Percentiles rank a stretch among this genome's conserved stretches.
These are phyloP conservation scores for Catharus minimus DNA, from an alignment of 2,113 vertebrate species.

Conservation along the genomic window DNA sequence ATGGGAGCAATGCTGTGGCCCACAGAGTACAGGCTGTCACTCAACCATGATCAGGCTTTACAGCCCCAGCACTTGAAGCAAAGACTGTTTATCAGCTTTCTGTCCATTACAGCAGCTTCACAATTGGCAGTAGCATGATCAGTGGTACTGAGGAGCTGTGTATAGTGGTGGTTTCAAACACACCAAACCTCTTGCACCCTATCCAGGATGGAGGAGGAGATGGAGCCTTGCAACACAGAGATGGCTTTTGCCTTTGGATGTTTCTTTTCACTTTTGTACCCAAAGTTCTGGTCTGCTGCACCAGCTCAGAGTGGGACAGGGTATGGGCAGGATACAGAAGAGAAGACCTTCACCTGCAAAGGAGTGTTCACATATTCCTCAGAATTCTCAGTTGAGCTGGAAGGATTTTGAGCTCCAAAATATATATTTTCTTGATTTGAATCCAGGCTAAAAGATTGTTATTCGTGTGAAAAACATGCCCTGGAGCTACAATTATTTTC, in stretches of 20 bases:
- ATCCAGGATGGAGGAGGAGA: not conserved
- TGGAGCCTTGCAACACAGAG: accelerated
- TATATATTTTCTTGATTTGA: slow-evolving; percentile 3
- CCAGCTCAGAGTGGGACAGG: not conserved
- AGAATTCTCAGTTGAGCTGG: not conserved
- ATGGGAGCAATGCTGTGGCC: not conserved
- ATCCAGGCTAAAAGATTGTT: slow-evolving; percentile 4
- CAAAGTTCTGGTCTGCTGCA: not conserved
- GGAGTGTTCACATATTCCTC: not conserved
- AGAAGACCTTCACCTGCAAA: not conserved
- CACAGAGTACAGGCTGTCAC: not conserved
- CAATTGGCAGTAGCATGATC: not conserved
- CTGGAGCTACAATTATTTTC: not conserved
- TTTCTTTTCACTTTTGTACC: not conserved
- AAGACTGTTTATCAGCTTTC: not conserved
- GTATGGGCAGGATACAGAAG: not conserved
- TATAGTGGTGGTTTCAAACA: not conserved
- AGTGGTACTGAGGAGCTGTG: not conserved
- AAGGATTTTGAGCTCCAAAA: not conserved
- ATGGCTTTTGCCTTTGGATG: not conserved
- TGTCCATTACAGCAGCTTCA: not conserved
- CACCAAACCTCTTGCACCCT: not conserved
- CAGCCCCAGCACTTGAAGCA: not conserved
- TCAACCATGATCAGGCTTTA: not conserved
- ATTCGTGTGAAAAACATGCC: not conserved